phyloP scores from a whole-genome alignment of 1,140 invertebrate genomes.

The Temnothorax nylanderi region DNA sequence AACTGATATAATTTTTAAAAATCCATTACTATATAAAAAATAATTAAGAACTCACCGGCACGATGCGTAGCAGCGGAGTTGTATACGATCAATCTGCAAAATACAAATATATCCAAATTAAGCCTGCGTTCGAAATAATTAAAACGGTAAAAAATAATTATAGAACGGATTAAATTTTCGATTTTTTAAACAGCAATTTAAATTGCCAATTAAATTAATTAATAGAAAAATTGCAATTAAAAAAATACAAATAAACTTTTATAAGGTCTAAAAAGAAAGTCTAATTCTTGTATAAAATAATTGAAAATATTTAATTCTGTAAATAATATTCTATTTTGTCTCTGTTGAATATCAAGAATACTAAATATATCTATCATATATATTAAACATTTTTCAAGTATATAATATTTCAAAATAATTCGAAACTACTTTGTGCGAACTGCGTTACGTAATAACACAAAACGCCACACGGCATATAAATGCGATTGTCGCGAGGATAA shows the following conservation, averaged over 20 bases:
- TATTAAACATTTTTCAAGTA: not conserved
- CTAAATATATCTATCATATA: not conserved
- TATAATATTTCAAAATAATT: not conserved
- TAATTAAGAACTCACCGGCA: not conserved
- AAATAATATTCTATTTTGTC: not conserved
- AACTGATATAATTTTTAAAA: not conserved
- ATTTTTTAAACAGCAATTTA: not conserved
- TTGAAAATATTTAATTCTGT: not conserved
- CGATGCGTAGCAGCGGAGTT: not conserved
- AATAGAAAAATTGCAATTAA: not conserved
- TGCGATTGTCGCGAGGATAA: not conserved
- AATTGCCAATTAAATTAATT: no score
- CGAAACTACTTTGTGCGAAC: not conserved
- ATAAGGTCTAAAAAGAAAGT: no score
- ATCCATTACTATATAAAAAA: not conserved
- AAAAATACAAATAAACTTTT: no score
- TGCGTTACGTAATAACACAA: not conserved
- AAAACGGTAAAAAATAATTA: not conserved
- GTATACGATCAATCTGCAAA: not conserved
- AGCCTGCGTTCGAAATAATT: not conserved
- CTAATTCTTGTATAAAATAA: not conserved
- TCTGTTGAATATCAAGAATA: not conserved
- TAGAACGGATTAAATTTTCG: not conserved
- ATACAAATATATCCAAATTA: not conserved
- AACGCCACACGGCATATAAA: not conserved